Base-by-base conservation (phyloP, 2,888 invertebrate genomes). In the Aphidoletes aphidimyza region DNA sequence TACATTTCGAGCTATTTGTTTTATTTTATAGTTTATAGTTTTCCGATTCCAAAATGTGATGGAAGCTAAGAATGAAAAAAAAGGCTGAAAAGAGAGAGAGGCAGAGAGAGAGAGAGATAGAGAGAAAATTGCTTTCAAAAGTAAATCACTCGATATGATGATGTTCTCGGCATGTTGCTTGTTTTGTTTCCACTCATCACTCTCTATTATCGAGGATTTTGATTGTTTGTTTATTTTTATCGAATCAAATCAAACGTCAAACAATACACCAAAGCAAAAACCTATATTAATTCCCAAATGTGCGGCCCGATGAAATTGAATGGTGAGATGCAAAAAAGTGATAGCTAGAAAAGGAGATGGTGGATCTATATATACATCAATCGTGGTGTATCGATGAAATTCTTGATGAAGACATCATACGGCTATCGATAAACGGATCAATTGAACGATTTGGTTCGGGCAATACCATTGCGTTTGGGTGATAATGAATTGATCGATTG, bases 201-300 rank as follows among this genome's bases (percentile, higher is more conserved):
- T 2, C 30, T 5, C 69, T 69, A 69, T 69, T 30, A 69, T 69
- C 69, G 69, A n/a, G 30, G 30, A 69, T 69, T 69, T 69, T 69
- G 30, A 69, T 69, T 69, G 34, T 69, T 69, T 69, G 69, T 69
- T 69, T 69, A 30, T 69, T 69, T n/a, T 69, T 69, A 69, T 69
- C 69, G 30, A 69, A 42, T 9, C 69, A 69, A 69, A 69, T 69
- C 69, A 69, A 69, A 69, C 30, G 69, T 30, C 69, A 69, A 69
- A 69, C 69, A 69, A 54, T 5, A 54, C 54, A 54, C 54, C 54
- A 54, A 39, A 47, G 8, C 9, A 47, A 30, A 30, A 69, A 69
- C n/a, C n/a, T 69, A 69, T 69, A 69, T 69, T 69, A 69, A 69
- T 30, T 69, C 30, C 69, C n/a, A n/a, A 69, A n/a, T 69, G 69